These are phyloP conservation scores for Corythoichthys haematopterus DNA, from an alignment of 2,113 vertebrate genomes.

Conservation along the genomic window DNA sequence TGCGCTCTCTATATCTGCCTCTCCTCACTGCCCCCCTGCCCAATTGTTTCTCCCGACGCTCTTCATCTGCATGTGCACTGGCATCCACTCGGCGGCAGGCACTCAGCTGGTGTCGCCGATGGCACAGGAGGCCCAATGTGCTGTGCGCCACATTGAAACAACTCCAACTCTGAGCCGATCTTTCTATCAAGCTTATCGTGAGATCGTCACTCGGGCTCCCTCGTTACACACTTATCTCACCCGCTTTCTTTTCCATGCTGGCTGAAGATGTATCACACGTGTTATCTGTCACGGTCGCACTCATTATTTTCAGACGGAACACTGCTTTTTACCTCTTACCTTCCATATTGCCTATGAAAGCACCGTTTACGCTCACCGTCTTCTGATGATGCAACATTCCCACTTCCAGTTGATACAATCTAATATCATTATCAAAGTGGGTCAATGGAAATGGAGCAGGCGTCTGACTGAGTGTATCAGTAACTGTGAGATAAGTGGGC, in stretches of 20 bases:
- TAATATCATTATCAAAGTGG: conserved; percentile 54
- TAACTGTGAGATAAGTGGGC: conserved; percentile 61
- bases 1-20: conserved; percentile 64
- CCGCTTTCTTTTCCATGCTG: conserved; percentile 48
- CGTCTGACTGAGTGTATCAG: conserved; percentile 61
- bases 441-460: conserved; percentile 70
- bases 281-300: conserved; percentile 60
- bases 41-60: conserved; percentile 63
- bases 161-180: conserved; percentile 52
- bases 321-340: conserved; percentile 44
- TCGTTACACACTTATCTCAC: conserved; percentile 53
- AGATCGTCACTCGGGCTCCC: conserved; percentile 64
- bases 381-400: conserved; percentile 27
- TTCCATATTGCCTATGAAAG: conserved; percentile 38
- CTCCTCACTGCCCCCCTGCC: conserved; percentile 64
- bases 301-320: conserved; percentile 49
- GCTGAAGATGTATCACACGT: conserved; percentile 55
- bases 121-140: conserved; percentile 43
- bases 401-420: conserved; percentile 14
- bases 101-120: conserved; percentile 45
- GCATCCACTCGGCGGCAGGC: conserved; percentile 59
- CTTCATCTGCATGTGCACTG: conserved; percentile 79
- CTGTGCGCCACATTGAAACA: conserved; percentile 43
- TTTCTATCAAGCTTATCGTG: conserved; percentile 66
- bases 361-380: conserved; percentile 23